These are phyloP conservation scores for Propithecus deckenii DNA, from an alignment of 2,797 vertebrate genomes.

Conservation along the genomic window DNA sequence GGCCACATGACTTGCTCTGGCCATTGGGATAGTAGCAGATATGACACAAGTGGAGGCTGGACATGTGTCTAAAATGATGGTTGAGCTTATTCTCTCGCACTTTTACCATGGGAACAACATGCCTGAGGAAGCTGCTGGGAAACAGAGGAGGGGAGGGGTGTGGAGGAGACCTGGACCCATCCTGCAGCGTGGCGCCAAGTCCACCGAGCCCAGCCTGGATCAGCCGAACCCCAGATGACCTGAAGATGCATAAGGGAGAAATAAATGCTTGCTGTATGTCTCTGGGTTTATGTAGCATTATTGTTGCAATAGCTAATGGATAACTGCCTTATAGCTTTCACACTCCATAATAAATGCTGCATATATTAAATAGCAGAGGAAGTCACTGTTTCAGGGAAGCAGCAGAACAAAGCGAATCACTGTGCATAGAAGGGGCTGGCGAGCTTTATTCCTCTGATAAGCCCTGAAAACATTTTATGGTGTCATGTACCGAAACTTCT, in stretches of 20 bases:
- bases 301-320: not conserved
- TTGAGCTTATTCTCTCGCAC: not conserved
- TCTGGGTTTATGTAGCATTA: not conserved
- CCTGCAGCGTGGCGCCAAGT: not conserved
- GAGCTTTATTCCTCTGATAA: not conserved
- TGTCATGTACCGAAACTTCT: not conserved
- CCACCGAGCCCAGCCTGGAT: not conserved
- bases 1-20: not conserved
- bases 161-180: not conserved
- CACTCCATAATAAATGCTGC: not conserved
- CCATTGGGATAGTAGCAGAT: not conserved
- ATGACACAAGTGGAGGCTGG: not conserved
- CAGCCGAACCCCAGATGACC: not conserved
- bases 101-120: not conserved
- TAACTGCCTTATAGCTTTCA: not conserved
- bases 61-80: not conserved
- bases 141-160: not conserved
- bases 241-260: not conserved
- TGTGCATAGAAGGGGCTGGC: not conserved
- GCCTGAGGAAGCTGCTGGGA: not conserved
- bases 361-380: slow-evolving; percentile 5
- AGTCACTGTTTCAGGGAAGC: not conserved
- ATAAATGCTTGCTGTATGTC: not conserved
- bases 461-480: not conserved
- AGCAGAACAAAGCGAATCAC: not conserved